Evolutionary conservation across 2,888 invertebrate genomes (phyloP).

Genomic region (Melipona bicolor): DNA sequence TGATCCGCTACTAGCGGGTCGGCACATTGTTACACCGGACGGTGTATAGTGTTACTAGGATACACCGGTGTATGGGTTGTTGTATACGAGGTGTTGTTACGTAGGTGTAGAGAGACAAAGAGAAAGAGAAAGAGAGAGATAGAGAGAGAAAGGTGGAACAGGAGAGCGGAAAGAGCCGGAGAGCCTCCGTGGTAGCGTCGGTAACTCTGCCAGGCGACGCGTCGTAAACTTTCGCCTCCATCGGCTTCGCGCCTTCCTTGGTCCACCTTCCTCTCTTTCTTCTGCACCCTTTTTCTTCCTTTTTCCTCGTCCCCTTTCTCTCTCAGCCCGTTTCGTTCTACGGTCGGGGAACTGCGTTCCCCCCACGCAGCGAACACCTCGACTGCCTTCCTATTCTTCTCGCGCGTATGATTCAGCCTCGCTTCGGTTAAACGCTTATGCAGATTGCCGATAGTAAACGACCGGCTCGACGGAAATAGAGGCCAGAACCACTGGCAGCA

Average conservation of each 20-base stretch:
- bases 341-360: slow-evolving; percentile 50
- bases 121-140: slow-evolving; percentile 10
- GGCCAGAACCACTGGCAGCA: slow-evolving; percentile 40
- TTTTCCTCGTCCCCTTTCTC: slow-evolving; percentile 25
- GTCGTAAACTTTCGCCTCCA: slow-evolving; percentile 83
- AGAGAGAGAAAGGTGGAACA: slow-evolving; percentile 27
- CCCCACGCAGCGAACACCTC: slow-evolving; percentile 70
- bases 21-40: slow-evolving; percentile 70
- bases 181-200: slow-evolving; percentile 80
- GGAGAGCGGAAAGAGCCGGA: slow-evolving; percentile 58
- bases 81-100: slow-evolving; percentile 72
- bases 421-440: slow-evolving; percentile 80
- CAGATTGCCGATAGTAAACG: slow-evolving; percentile 79
- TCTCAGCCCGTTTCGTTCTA: slow-evolving; percentile 43
- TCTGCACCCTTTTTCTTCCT: slow-evolving; percentile 47
- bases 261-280: slow-evolving; percentile 64
- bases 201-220: slow-evolving; percentile 80
- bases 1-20: slow-evolving; percentile 70
- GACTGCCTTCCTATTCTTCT: slow-evolving; percentile 69
- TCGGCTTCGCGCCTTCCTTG: slow-evolving; percentile 77
- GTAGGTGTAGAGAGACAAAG: slow-evolving; percentile 65
- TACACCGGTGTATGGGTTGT: slow-evolving; percentile 48
- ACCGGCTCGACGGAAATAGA: slow-evolving; percentile 75
- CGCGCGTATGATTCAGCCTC: slow-evolving; percentile 76
- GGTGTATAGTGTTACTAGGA: slow-evolving; percentile 69